Conservation (phyloP, 1,140 invertebrate species). For the Drosophila littoralis region DNA sequence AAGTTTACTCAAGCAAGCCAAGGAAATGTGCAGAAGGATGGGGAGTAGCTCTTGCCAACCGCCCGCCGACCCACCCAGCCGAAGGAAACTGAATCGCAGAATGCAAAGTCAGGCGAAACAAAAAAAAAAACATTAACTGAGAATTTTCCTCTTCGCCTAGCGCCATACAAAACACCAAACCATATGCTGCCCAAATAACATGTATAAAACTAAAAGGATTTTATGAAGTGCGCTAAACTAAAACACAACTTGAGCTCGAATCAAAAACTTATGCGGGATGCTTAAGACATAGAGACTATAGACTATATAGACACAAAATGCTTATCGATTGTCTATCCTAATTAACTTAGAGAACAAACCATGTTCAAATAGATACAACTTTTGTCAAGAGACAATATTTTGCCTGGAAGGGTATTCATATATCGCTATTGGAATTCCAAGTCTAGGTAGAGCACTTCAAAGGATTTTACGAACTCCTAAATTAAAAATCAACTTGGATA, state of each 20-base stretch:
- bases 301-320: too few species aligned
- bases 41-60: too few species aligned
- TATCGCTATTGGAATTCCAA: too few species aligned
- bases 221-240: not conserved
- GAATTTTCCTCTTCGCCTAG: conserved; percentile 25
- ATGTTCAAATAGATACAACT: too few species aligned
- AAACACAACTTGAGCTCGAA: not conserved
- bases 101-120: conserved; percentile 47
- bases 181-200: conserved; percentile 11
- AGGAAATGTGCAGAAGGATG: not conserved
- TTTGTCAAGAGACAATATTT: too few species aligned
- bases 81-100: conserved; percentile 31
- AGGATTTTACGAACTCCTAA: too few species aligned
- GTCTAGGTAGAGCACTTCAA: too few species aligned
- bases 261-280: not conserved
- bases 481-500: too few species aligned
- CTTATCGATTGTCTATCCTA: too few species aligned
- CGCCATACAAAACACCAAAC: conserved; percentile 16
- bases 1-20: conserved; percentile 71
- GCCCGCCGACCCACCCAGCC: not conserved
- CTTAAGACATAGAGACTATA: not conserved
- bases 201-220: conserved; percentile 2
- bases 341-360: too few species aligned
- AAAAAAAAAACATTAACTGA: conserved; percentile 55
- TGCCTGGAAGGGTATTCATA: too few species aligned